Base-by-base conservation (phyloP, 2,797 vertebrate species). In the Alcedo quadribrachys region DNA sequence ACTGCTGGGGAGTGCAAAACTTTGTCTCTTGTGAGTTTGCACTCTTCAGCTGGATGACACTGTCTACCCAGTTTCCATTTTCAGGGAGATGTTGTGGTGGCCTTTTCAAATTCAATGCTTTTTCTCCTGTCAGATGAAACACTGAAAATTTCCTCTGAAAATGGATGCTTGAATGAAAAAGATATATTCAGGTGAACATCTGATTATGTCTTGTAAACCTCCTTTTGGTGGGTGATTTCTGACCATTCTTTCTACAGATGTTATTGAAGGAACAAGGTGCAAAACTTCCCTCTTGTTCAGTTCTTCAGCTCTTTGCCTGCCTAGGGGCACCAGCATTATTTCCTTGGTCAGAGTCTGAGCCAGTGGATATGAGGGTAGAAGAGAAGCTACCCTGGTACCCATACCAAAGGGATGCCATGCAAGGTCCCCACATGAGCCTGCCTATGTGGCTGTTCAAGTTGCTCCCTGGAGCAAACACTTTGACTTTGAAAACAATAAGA, bases 81-180 rank as follows among this genome's bases (percentile, higher is more conserved):
- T 11, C 6, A 63, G 43, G 13, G 35, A 77, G 40, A 45, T 11
- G 33, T 16, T 54, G 22, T 60, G 37, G 27, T 19, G 62, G 32
- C 15, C 8, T 60, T 65, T 65, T 78, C 0, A 0, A 73, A 75
- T 58, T 28, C 22, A 40, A 16, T 25, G 19, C 3, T 70, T 32
- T 32, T 40, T 51, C 7, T 43, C 74, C 30, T 67, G 70, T 37
- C 10, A 27, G 8, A 15, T 30, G 19, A 37, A 78, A 57, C 9
- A 15, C 11, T 19, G 43, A 58, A 50, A 8, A 6, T 30, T 74
- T 89, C 35, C 9, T 32, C 61, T 87, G 40, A 61, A 76, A 84
- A 33, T 43, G 35, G 12, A 22, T 50, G 6, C 66, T 76, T 73
- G n/a, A 66, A 55, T 20, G 40, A 62, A 67, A 87, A 51, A 8